Evolutionary conservation across 2,888 invertebrate genomes (phyloP).

Genomic region (Acrocera orbiculus): DNA sequence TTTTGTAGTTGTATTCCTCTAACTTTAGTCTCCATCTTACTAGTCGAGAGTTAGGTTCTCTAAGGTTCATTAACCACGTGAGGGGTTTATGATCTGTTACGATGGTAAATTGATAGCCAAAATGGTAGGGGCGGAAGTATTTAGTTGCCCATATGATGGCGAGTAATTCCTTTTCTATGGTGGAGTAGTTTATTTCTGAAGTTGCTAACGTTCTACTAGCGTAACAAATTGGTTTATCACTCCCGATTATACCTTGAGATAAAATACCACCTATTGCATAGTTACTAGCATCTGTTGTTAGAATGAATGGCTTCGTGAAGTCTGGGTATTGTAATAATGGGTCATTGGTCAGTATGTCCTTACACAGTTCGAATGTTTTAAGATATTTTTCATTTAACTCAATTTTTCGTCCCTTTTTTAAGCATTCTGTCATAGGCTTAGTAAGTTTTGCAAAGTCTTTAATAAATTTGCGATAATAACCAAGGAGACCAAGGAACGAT

Average conservation of each 20-base stretch:
- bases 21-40: slow-evolving; percentile 10
- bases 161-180: slow-evolving; percentile 7
- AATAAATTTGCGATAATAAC: too few species aligned
- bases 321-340: too few species aligned
- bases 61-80: slow-evolving; percentile 3
- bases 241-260: slow-evolving; percentile 6
- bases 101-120: slow-evolving; percentile 6
- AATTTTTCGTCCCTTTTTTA: too few species aligned
- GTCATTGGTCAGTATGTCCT: too few species aligned
- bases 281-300: slow-evolving; percentile 7
- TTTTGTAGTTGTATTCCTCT: slow-evolving; percentile 13
- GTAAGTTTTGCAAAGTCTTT: too few species aligned
- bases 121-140: slow-evolving; percentile 6
- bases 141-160: slow-evolving; percentile 8
- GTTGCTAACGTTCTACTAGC: slow-evolving; percentile 5
- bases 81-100: slow-evolving; percentile 8
- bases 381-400: slow-evolving; percentile 1
- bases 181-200: slow-evolving; percentile 6
- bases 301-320: slow-evolving; percentile 2
- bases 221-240: slow-evolving; percentile 7
- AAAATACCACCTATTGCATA: slow-evolving; percentile 4
- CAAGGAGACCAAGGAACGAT: too few species aligned
- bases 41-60: slow-evolving; percentile 3
- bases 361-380: slow-evolving; percentile 8
- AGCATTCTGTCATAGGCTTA: too few species aligned